A percentile compares a stretch with the other conserved stretches of the same genome.
phyloP scores from a whole-genome alignment of 1,140 invertebrate species.

The Triops cancriformis region DNA sequence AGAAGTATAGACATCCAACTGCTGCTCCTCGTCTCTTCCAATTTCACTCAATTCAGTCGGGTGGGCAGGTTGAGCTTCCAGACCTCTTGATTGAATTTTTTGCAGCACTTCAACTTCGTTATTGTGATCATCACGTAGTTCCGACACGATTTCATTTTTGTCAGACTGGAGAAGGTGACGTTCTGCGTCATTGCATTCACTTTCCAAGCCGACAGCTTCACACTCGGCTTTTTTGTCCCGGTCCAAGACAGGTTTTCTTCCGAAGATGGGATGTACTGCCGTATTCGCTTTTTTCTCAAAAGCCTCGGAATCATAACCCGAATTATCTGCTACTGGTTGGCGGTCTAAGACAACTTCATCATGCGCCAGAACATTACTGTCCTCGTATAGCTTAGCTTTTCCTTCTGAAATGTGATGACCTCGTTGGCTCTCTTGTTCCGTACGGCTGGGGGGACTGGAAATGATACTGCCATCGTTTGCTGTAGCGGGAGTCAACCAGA shows the following conservation, averaged over 20 bases:
- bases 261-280: not conserved
- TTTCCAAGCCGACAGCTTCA: not conserved
- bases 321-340: not conserved
- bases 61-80: not conserved
- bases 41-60: slow-evolving; percentile 10
- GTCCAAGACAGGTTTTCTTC: not conserved
- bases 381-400: not conserved
- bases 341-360: not conserved
- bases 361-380: not conserved
- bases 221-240: not conserved
- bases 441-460: not conserved
- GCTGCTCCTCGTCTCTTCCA: not conserved
- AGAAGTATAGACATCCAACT: not conserved
- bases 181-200: not conserved
- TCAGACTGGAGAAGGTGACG: not conserved
- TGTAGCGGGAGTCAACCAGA: not conserved
- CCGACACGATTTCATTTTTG: slow-evolving; percentile 1
- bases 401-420: not conserved
- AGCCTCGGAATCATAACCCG: not conserved
- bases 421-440: not conserved
- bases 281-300: not conserved
- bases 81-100: slow-evolving; percentile 2
- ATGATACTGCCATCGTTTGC: not conserved
- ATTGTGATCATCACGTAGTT: slow-evolving; percentile 10
- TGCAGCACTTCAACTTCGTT: slow-evolving; percentile 2